Conservation (phyloP, 23 tunicate genomes). For the Trididemnum nubilum region DNA sequence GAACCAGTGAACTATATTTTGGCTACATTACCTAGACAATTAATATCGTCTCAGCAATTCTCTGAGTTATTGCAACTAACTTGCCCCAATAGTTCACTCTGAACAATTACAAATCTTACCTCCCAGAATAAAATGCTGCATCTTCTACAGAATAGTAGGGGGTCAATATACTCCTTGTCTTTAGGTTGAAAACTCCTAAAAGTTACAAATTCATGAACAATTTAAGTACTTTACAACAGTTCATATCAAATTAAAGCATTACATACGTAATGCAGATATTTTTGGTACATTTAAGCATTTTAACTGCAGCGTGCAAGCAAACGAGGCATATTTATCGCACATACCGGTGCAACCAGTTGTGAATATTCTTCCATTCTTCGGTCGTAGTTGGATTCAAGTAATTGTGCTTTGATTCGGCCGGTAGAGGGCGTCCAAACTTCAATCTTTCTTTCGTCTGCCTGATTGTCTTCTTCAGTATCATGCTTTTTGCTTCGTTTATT, state of each 20-base stretch:
- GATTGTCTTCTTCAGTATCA: not conserved
- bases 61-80: no score
- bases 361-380: constrained; percentile 23
- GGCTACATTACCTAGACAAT: no score
- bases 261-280: no score
- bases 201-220: no score
- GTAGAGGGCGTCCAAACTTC: not conserved
- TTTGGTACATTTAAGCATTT: no score
- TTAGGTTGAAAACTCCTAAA: not conserved
- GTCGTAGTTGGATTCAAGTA: not conserved
- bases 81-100: not conserved
- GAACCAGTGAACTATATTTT: no score
- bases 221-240: no score
- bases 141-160: constrained; percentile 56
- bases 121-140: constrained; percentile 82
- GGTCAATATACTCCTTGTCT: constrained; percentile 33
- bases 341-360: constrained; percentile 12
- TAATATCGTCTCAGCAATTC: no score
- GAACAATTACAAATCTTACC: constrained; percentile 29
- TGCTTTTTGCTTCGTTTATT: constrained; percentile 16
- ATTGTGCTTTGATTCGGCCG: not conserved
- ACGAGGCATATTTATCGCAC: no score
- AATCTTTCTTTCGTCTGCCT: constrained; percentile 14
- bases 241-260: no score
- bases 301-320: no score